phyloP scores from a whole-genome alignment of 2,888 invertebrate genomes.

The Cephus pygmeus region DNA sequence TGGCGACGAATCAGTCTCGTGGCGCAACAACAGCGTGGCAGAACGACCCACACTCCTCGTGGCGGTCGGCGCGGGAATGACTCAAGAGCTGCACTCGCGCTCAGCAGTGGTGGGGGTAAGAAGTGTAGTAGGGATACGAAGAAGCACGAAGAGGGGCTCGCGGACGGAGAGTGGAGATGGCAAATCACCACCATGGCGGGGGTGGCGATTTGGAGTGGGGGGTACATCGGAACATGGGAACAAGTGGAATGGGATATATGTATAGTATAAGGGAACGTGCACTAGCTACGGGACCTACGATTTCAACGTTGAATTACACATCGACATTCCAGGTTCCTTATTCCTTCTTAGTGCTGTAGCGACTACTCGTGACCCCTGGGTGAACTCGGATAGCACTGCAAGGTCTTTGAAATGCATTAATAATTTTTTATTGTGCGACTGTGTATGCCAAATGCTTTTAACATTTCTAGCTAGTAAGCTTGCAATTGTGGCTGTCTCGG shows the following conservation, averaged over 20 bases:
- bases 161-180: slow-evolving; percentile 9
- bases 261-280: not conserved
- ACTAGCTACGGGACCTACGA: not conserved
- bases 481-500: not conserved
- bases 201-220: slow-evolving; percentile 16
- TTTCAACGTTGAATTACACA: not conserved
- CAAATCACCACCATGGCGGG: not conserved
- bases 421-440: not conserved
- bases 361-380: not conserved
- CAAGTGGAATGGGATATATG: slow-evolving; percentile 1
- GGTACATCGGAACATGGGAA: slow-evolving; percentile 9
- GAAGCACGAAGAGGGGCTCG: slow-evolving; percentile 10
- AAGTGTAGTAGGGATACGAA: slow-evolving; percentile 11
- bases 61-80: slow-evolving; percentile 61
- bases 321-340: not conserved
- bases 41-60: slow-evolving; percentile 50
- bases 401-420: not conserved
- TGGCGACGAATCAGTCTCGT: slow-evolving; percentile 33
- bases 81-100: slow-evolving; percentile 42
- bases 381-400: not conserved
- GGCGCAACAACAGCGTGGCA: slow-evolving; percentile 42
- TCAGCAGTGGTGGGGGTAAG: slow-evolving; percentile 29
- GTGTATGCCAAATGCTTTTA: not conserved
- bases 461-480: not conserved
- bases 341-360: not conserved